Conservation (phyloP, 2,888 invertebrate genomes). For the Diaprepes abbreviatus region DNA sequence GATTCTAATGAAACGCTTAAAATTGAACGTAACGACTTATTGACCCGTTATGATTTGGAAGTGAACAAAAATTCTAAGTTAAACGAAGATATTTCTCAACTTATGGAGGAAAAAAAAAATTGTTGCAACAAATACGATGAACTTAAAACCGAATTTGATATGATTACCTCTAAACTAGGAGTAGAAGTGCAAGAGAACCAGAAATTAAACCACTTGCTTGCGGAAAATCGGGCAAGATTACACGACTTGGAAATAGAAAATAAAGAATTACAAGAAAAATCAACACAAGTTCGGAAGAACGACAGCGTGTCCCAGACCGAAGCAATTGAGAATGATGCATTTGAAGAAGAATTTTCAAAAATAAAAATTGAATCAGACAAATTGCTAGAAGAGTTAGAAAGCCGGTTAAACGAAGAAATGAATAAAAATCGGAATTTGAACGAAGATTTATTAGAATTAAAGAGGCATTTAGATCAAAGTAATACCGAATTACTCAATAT, state of each 20-base stretch:
- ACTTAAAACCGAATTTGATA: neutral
- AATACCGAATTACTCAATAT: conserved; percentile 20
- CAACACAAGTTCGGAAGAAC: neutral
- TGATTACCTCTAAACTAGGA: neutral
- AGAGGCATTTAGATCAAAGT: neutral
- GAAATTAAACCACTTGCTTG: neutral
- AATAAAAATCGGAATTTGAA: conserved; percentile 8
- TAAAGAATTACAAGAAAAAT: neutral
- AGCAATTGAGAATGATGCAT: neutral
- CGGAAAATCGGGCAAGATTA: neutral
- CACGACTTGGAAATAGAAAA: neutral
- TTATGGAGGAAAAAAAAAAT: neutral
- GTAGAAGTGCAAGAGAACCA: neutral
- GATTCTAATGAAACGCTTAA: conserved; percentile 38
- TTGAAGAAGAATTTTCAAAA: conserved; percentile 13
- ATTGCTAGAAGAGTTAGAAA: conserved; percentile 24
- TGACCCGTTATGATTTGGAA: conserved; percentile 15
- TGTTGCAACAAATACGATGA: neutral
- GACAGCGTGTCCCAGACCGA: neutral
- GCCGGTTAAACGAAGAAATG: conserved; percentile 20
- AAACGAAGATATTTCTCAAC: neutral
- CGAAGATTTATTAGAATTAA: conserved; percentile 3
- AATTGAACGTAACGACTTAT: conserved; percentile 22
- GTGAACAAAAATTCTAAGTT: conserved; percentile 18
- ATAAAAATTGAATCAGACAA: conserved; percentile 10